Evolutionary conservation across 2,113 vertebrate species (phyloP), one percentile per base, ranked within the genome.

Genomic region (Ptychochromis oligacanthus): DNA sequence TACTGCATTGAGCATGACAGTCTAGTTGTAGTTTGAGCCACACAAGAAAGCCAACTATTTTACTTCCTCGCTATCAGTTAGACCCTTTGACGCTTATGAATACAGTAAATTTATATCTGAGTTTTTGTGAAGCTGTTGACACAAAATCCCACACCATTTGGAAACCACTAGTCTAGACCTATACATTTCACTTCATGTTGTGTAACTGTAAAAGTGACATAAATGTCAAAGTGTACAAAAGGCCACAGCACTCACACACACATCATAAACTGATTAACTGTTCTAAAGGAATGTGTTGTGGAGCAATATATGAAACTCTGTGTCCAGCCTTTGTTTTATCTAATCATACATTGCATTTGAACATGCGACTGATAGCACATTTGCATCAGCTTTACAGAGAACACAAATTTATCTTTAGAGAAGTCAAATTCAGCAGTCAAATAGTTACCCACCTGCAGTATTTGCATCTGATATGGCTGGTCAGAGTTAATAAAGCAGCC

Each of bases 381-480:
- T 86, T 82, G 40, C 80, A 62, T 83, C 56, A 75, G 10, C n/a
- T n/a, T 46, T 40, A 62, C 24, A 76, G 24, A 40, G 67, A 58
- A 24, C 17, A 46, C 43, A 38, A 7, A 65, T 24, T 12, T 20
- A n/a, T 58, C 72, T 17, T 64, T 64, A 80, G 60, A 59, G 57
- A 11, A 55, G 67, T 77, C 31, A n/a, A 60, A 81, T 60, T 10
- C 55, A 67, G 18, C 0, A 82, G 82, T 80, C 75, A 88, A 86
- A 87, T 79, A 78, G n/a, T 54, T 43, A 18, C 28, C 22, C n/a
- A 54, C n/a, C 56, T 64, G 2, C 60, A 64, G 17, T 82, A 74
- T 90, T 91, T 90, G 56, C 81, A 85, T 62, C 52, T 81, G 81
- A 67, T 86, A 38, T 8, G 36, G 26, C 31, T 75, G 28, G 74